Conservation (phyloP, 2,113 vertebrate genomes). For the Crocuta crocuta region DNA sequence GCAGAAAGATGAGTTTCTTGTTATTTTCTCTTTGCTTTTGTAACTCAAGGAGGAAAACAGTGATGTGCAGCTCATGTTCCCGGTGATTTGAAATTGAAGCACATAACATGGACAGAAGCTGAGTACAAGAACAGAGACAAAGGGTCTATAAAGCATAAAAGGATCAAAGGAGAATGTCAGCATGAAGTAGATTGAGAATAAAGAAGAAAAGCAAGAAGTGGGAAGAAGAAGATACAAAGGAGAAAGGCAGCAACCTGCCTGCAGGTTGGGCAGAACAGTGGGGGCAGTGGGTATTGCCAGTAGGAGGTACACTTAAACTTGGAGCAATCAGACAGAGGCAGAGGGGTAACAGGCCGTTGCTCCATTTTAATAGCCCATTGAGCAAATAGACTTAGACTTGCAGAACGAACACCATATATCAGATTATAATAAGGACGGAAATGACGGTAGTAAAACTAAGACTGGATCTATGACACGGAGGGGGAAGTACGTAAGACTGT, state of each 20-base stretch:
- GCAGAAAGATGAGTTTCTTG: conserved; percentile 46
- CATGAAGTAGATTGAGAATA: conserved; percentile 12
- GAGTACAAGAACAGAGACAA: conserved; percentile 76
- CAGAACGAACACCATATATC: conserved; percentile 7
- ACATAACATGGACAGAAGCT: conserved; percentile 22
- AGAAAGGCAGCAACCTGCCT: conserved; percentile 71
- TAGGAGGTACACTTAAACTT: accelerated
- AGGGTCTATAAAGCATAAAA: neutral
- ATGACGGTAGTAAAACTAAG: neutral
- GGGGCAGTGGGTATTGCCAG: neutral
- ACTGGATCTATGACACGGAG: neutral
- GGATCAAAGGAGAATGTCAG: conserved; percentile 53
- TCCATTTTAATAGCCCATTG: conserved; percentile 5
- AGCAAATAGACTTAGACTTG: conserved; percentile 24
- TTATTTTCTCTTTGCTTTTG: conserved; percentile 29
- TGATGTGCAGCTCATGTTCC: conserved; percentile 31
- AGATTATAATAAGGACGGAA: conserved; percentile 30
- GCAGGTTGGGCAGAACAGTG: conserved; percentile 54
- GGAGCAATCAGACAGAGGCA: neutral
- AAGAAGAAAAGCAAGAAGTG: conserved; percentile 13
- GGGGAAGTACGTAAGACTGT: neutral
- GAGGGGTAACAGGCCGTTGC: neutral
- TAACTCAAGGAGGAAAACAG: neutral
- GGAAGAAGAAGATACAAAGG: conserved; percentile 61
- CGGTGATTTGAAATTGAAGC: conserved; percentile 58